Evolutionary conservation across 2,113 vertebrate genomes (phyloP).

Genomic region (Callionymus lyra): DNA sequence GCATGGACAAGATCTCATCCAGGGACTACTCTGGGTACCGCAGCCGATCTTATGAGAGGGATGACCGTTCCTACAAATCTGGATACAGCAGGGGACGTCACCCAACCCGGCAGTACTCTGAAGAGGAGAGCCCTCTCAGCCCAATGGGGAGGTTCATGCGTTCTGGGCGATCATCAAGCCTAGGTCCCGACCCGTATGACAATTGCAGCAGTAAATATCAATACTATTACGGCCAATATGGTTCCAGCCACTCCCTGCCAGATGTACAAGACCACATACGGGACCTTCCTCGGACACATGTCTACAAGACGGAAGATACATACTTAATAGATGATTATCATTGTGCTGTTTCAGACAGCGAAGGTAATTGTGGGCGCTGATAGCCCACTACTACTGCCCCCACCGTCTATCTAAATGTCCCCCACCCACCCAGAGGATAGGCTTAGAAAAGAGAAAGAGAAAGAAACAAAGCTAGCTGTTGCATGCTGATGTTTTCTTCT

Average conservation of each 20-base stretch:
- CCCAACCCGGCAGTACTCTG: slow-evolving; percentile 81
- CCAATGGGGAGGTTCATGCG: slow-evolving; percentile 76
- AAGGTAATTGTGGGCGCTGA: slow-evolving; percentile 93
- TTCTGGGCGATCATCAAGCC: slow-evolving; percentile 66
- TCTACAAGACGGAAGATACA: slow-evolving; percentile 92
- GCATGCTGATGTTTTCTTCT: slow-evolving; percentile 65
- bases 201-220: slow-evolving; percentile 66
- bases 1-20: slow-evolving; percentile 80
- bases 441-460: slow-evolving; percentile 49
- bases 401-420: slow-evolving; percentile 63
- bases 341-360: slow-evolving; percentile 98
- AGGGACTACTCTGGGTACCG: slow-evolving; percentile 76
- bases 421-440: slow-evolving; percentile 70
- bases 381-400: slow-evolving; percentile 59
- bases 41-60: slow-evolving; percentile 86
- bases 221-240: slow-evolving; percentile 75
- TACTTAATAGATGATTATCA: slow-evolving; percentile 96
- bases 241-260: slow-evolving; percentile 98
- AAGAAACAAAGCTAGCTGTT: slow-evolving; percentile 55
- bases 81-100: slow-evolving; percentile 71
- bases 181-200: slow-evolving; percentile 73
- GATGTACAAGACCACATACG: slow-evolving; percentile 94
- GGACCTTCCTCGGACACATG: slow-evolving; percentile 85
- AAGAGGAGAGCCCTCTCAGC: slow-evolving; percentile 88
- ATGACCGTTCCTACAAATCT: slow-evolving; percentile 70